A percentile compares a stretch with the other conserved stretches of the same genome.
Evolutionary conservation across 2,113 vertebrate genomes (phyloP).

Genomic region (Poeciliopsis prolifica): DNA sequence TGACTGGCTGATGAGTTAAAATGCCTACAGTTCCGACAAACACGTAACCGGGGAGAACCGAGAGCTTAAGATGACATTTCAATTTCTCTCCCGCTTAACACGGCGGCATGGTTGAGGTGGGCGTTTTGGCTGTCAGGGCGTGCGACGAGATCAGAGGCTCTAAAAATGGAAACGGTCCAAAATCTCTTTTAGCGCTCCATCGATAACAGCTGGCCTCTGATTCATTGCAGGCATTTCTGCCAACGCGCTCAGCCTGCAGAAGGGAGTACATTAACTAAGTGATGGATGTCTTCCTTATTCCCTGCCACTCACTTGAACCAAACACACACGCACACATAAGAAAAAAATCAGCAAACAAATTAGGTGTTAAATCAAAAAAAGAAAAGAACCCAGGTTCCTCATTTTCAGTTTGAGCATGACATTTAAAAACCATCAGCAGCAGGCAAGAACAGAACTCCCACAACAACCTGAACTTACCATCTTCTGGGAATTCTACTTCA

Average conservation of each 20-base stretch:
- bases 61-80: constrained; percentile 7
- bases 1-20: not conserved
- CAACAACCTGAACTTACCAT: constrained; percentile 94
- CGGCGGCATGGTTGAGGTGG: constrained; percentile 3
- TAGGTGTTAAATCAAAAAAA: not conserved
- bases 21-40: not conserved
- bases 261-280: constrained; percentile 28
- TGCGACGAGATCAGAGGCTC: constrained; percentile 54
- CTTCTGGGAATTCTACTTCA: constrained; percentile 98
- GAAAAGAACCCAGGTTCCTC: constrained; percentile 17
- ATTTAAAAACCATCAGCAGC: constrained; percentile 70
- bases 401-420: constrained; percentile 29
- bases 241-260: constrained; percentile 31
- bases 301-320: constrained; percentile 13
- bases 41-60: not conserved
- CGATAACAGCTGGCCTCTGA: constrained; percentile 62
- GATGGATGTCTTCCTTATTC: constrained; percentile 11
- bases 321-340: not conserved
- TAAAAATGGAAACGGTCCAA: constrained; percentile 54
- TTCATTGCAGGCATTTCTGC: constrained; percentile 49
- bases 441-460: constrained; percentile 82
- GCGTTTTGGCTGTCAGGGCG: constrained; percentile 35
- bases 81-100: constrained; percentile 32
- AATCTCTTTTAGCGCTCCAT: constrained; percentile 63
- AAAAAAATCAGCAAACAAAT: not conserved